A percentile compares a stretch with the other conserved stretches of the same genome.
phyloP scores from a whole-genome alignment of 1,140 invertebrate genomes.

The Drosophila lacertosa region DNA sequence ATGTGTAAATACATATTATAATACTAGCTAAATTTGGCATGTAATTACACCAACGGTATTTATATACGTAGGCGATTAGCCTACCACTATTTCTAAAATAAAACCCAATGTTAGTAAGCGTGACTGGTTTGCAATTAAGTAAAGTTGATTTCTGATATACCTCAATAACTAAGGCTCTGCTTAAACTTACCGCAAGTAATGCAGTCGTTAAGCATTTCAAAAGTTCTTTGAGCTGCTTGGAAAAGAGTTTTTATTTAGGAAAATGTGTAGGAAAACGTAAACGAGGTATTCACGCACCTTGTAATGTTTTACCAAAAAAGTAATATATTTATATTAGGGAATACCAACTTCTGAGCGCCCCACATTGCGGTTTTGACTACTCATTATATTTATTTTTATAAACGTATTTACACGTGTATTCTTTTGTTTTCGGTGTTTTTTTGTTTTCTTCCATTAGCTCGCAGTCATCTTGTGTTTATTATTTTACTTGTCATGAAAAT shows the following conservation, averaged over 20 bases:
- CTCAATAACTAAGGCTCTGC: background rate
- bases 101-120: too few relatives aligned
- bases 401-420: background rate
- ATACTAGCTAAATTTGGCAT: too few relatives aligned
- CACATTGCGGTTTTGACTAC: background rate
- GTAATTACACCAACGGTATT: too few relatives aligned
- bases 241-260: too few relatives aligned
- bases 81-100: background rate
- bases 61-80: background rate
- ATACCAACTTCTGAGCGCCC: background rate
- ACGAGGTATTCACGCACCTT: too few relatives aligned
- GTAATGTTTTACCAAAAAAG: background rate
- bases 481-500: conserved; percentile 13
- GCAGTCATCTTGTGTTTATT: conserved; percentile 30
- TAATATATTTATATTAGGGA: background rate
- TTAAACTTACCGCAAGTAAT: background rate
- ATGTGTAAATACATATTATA: too few relatives aligned
- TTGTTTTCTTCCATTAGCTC: background rate
- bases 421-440: background rate
- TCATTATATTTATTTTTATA: conserved; percentile 9
- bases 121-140: background rate
- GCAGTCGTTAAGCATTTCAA: background rate
- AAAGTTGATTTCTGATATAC: background rate
- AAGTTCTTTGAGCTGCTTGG: background rate
- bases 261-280: too few relatives aligned